Evolutionary conservation across 2,797 vertebrate species (phyloP), one percentile per base, ranked within the genome.

Genomic region (Notoglanidium macrostoma): DNA sequence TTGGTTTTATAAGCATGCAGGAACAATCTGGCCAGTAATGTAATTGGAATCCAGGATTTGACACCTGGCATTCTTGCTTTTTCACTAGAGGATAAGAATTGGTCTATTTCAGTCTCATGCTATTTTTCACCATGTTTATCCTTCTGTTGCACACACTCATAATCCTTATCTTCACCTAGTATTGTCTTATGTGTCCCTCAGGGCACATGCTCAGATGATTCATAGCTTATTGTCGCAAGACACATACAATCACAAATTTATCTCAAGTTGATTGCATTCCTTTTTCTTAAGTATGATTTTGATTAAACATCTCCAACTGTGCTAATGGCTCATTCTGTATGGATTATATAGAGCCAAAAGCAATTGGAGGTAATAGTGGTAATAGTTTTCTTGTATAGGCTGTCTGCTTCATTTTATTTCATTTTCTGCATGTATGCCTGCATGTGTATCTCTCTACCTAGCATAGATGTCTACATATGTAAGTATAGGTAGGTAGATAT

Each of bases 111-210:
- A n/a, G 32, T 23, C 32, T 46, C 19, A 5, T 80, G 32, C 35
- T 17, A 32, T 78, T 79, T 79, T 65, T 82, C 74, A 70, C 67
- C 70, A 40, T 2, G 65, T 83, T 35, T 76, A 19, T 76, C 44
- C 80, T 83, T 40, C 78, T 80, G 73, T 70, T 83, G 73, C 49
- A 63, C 83, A 54, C 74, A 74, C 55, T 8, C 46, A 76, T 80
- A 55, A 84, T 88, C 85, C 86, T 54, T 91, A 63, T 51, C 94
- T 93, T 94, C 92, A 93, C 92, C 29, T 17, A 12, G 12, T 74
- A 91, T 91, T 95, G 89, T 95, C 94, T 95, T 94, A 94, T 96
- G 94, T 85, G 95, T 95, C 88, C 85, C 84, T 89, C 79, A 83
- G 86, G 93, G 89, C 89, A 94, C 93, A 93, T 92, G 88, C 49